These are phyloP conservation scores for Diloba caeruleocephala DNA, from an alignment of 2,888 invertebrate genomes.

Conservation along the genomic window DNA sequence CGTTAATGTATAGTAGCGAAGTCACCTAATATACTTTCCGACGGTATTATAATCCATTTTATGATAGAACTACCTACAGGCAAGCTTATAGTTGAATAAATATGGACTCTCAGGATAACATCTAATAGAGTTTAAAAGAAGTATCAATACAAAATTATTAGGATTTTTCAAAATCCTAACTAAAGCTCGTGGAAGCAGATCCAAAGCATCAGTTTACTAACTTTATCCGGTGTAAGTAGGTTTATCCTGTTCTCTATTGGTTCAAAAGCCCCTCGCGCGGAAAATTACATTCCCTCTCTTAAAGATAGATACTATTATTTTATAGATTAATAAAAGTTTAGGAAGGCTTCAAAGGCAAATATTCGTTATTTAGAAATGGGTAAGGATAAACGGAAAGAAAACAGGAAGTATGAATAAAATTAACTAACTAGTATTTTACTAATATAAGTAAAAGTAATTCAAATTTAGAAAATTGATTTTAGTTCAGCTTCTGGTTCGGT, in stretches of 20 bases:
- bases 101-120: neutral
- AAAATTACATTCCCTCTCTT: slow-evolving; percentile 70
- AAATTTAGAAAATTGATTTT: too few relatives aligned
- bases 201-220: slow-evolving; percentile 67
- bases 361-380: slow-evolving; percentile 17
- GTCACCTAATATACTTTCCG: slow-evolving; percentile 15
- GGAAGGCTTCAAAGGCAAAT: slow-evolving; percentile 36
- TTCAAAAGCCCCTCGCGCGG: slow-evolving; percentile 68
- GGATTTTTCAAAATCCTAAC: slow-evolving; percentile 56
- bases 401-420: neutral
- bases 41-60: slow-evolving; percentile 11
- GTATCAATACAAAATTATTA: slow-evolving; percentile 44
- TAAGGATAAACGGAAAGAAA: slow-evolving; percentile 12
- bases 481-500: too few relatives aligned
- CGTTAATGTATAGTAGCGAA: slow-evolving; percentile 17
- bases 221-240: slow-evolving; percentile 70
- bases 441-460: too few relatives aligned
- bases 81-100: neutral
- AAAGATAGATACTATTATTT: slow-evolving; percentile 56
- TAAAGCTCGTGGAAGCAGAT: slow-evolving; percentile 55
- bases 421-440: neutral
- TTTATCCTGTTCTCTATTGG: slow-evolving; percentile 72
- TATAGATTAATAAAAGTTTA: slow-evolving; percentile 54
- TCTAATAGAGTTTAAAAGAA: slow-evolving; percentile 9
- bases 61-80: slow-evolving; percentile 4